Conservation (phyloP, 1,140 invertebrate species). For the Melanaphis sacchari region DNA sequence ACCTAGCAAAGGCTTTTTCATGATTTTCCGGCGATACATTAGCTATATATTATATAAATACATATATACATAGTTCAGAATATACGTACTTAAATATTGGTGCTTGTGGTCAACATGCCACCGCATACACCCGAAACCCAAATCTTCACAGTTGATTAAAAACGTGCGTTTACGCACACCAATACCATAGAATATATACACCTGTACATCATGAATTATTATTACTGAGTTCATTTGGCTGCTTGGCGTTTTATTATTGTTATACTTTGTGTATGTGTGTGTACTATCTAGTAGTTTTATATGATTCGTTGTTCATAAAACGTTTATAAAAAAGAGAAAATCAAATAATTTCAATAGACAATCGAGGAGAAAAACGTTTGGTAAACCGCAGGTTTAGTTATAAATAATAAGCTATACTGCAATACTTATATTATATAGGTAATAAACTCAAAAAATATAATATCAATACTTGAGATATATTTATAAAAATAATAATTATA, state of each 20-base stretch:
- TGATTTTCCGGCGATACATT: background rate
- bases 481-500: background rate
- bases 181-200: background rate
- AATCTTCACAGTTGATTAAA: constrained; percentile 22
- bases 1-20: background rate
- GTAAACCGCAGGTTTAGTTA: background rate
- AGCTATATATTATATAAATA: background rate
- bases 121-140: background rate
- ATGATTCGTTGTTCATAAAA: background rate
- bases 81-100: constrained; percentile 8
- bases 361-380: constrained; percentile 14
- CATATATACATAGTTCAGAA: background rate
- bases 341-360: background rate
- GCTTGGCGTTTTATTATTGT: constrained; percentile 12
- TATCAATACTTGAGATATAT: background rate
- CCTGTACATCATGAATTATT: background rate
- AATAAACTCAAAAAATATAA: background rate
- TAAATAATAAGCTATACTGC: background rate
- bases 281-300: background rate
- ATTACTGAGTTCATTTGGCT: background rate
- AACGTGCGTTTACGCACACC: background rate
- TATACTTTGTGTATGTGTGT: background rate
- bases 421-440: background rate
- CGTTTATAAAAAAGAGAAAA: constrained; percentile 12
- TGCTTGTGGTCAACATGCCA: background rate